Percentiles rank a stretch among this genome's conserved stretches.
Conservation (phyloP, 2,797 vertebrate genomes). For the Chaetodon trifasciatus region DNA sequence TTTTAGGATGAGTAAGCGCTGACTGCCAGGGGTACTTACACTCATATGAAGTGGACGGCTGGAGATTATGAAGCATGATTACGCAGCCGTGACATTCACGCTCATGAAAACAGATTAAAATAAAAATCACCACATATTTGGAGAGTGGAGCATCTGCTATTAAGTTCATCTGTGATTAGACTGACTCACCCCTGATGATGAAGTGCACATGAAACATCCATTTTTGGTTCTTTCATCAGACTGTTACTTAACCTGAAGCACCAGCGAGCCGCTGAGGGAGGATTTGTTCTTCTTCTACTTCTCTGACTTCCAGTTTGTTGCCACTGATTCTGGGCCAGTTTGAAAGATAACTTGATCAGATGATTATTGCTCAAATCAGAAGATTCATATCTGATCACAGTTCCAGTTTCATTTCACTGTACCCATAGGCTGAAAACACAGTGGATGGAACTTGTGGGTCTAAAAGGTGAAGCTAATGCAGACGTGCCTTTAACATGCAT, state of each 20-base stretch:
- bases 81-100: conserved; percentile 66
- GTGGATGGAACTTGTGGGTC: no score
- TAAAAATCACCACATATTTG: conserved; percentile 48
- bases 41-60: conserved; percentile 60
- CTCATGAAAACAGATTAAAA: conserved; percentile 68
- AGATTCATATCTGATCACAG: neutral
- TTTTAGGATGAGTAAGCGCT: conserved; percentile 50
- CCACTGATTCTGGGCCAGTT: neutral
- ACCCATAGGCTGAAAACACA: no score
- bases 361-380: neutral
- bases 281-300: neutral
- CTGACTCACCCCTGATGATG: conserved; percentile 50
- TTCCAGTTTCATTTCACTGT: neutral
- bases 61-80: conserved; percentile 72
- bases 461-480: no score
- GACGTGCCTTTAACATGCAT: no score
- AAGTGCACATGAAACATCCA: conserved; percentile 41
- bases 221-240: conserved; percentile 25
- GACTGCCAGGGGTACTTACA: conserved; percentile 53
- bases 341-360: neutral
- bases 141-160: conserved; percentile 49
- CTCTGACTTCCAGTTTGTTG: neutral
- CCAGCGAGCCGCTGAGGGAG: neutral
- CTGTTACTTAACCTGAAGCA: conserved; percentile 10
- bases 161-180: conserved; percentile 42